phyloP scores from a whole-genome alignment of 37 sponge, comb jelly and placozoan species.

The Geodia barretti region DNA sequence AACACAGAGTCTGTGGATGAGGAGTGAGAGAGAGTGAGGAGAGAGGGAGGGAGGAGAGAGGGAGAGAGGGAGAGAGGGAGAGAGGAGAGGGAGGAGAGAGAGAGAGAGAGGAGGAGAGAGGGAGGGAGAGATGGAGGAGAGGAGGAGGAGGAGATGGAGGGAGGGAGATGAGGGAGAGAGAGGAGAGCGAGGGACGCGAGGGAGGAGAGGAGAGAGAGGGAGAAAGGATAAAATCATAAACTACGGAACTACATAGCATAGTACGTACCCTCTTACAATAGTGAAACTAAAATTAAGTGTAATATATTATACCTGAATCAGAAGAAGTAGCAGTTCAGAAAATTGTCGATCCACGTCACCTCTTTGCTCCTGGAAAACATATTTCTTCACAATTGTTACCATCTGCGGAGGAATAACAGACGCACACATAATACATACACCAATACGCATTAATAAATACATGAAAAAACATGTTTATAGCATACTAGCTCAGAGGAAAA shows the following conservation, averaged over 20 bases:
- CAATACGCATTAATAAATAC: neutral
- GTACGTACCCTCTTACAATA: no score
- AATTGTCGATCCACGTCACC: no score
- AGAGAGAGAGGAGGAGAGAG: neutral
- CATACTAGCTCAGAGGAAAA: neutral
- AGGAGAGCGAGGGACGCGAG: no score
- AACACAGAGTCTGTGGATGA: conserved; percentile 37
- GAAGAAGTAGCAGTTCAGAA: no score
- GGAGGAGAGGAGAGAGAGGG: no score
- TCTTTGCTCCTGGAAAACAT: no score
- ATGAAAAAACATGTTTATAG: neutral
- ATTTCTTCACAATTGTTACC: conserved; percentile 20
- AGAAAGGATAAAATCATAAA: no score
- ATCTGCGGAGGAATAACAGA: conserved; percentile 4
- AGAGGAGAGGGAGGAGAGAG: neutral
- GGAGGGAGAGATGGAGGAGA: neutral
- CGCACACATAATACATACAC: neutral
- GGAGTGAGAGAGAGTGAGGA: no score
- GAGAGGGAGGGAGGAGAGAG: neutral
- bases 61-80: neutral
- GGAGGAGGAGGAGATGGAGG: no score
- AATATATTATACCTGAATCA: no score
- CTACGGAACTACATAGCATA: no score
- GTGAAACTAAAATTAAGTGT: no score
- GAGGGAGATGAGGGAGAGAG: neutral